A percentile compares a stretch with the other conserved stretches of the same genome.
Evolutionary conservation across 2,888 invertebrate genomes (phyloP).

Genomic region (Erynnis tages): DNA sequence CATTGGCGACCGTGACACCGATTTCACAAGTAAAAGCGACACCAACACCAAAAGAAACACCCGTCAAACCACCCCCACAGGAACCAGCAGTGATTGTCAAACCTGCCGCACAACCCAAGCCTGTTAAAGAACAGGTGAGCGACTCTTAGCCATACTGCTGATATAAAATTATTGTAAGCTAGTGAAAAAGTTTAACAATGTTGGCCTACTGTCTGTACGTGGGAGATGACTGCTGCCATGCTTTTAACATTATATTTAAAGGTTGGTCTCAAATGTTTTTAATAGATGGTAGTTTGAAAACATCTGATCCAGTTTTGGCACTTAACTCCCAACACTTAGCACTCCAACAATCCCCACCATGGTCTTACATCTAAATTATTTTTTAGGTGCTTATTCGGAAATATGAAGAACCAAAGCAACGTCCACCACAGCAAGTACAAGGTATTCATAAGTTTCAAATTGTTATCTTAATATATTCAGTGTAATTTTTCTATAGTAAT

Average conservation of each 20-base stretch:
- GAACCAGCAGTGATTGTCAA: neutral
- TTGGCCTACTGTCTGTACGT: too few relatives aligned
- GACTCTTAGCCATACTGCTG: too few relatives aligned
- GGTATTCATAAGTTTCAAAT: slow-evolving; percentile 20
- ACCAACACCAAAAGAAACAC: neutral
- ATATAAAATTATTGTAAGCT: too few relatives aligned
- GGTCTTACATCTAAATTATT: neutral
- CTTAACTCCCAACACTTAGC: too few relatives aligned
- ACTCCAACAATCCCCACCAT: too few relatives aligned
- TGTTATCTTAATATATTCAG: neutral
- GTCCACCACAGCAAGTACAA: slow-evolving; percentile 40
- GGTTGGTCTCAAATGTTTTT: too few relatives aligned
- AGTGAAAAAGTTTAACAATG: too few relatives aligned
- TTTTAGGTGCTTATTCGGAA: slow-evolving; percentile 29
- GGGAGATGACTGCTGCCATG: too few relatives aligned
- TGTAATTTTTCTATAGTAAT: neutral
- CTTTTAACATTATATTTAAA: too few relatives aligned
- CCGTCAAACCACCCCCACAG: neutral
- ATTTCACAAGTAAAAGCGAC: slow-evolving; percentile 14
- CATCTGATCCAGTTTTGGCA: too few relatives aligned
- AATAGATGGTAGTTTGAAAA: too few relatives aligned
- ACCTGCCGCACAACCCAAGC: neutral
- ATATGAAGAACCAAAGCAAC: slow-evolving; percentile 45
- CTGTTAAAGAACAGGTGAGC: neutral
- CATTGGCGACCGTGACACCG: slow-evolving; percentile 45